phyloP scores from a whole-genome alignment of 2,888 invertebrate species.

The Cerceris rybyensis region DNA sequence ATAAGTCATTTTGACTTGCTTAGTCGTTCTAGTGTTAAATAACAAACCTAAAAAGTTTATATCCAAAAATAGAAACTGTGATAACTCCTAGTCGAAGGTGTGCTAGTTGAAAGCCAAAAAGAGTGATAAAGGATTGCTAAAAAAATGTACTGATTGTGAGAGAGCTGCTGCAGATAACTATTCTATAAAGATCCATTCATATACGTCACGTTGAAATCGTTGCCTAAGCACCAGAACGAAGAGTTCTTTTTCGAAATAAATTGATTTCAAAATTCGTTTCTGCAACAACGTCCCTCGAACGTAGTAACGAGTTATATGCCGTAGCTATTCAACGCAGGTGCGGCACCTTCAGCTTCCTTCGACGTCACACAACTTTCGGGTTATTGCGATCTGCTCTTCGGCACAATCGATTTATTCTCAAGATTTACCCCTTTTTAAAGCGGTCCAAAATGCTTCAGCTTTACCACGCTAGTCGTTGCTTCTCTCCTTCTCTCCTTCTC shows the following conservation, averaged over 20 bases:
- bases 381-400: constrained; percentile 40
- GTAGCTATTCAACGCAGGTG: constrained; percentile 33
- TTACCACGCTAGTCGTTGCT: constrained; percentile 16
- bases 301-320: constrained; percentile 2
- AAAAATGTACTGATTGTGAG: no score
- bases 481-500: constrained; percentile 2
- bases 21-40: no score
- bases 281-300: constrained; percentile 15
- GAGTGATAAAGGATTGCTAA: no score
- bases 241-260: constrained; percentile 9
- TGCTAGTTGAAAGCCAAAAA: no score
- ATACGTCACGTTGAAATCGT: no score
- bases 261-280: neutral
- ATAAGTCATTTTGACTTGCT: no score
- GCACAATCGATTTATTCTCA: constrained; percentile 46
- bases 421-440: constrained; percentile 49
- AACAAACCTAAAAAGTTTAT: no score
- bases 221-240: no score
- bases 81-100: no score
- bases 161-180: no score
- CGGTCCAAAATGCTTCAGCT: constrained; percentile 24
- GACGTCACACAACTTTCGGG: constrained; percentile 36
- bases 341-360: constrained; percentile 11
- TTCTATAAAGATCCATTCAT: no score
- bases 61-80: no score